Evolutionary conservation across 1,140 invertebrate species (phyloP), one percentile per base, ranked within the genome.

Genomic region (Procambarus virginalis): DNA sequence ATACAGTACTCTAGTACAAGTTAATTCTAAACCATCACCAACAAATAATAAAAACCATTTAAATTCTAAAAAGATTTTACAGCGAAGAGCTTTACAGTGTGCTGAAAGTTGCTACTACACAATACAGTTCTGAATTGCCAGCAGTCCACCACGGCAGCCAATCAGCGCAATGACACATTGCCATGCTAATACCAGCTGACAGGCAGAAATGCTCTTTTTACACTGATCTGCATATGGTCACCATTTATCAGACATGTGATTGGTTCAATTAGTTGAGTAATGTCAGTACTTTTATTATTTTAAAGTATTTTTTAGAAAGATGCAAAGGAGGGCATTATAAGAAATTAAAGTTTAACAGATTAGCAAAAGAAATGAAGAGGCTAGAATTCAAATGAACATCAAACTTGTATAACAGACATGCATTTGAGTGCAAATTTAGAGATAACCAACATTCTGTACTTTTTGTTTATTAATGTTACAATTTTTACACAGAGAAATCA

Each of bases 101-200:
- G 51, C 83, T 77, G n/a, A 77, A 55, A 45, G 51, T 22, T 76
- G 70, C 49, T 77, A 76, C 83, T 77, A 77, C n/a, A 77, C n/a
- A 75, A 76, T 58, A 76, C 48, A 34, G 8, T 76, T 85, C 83
- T 79, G 77, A 87, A 49, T 51, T 55, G 60, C 45, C 75, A 80
- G 77, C 77, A 82, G 4, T 68, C n/a, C 3, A 49, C 46, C 48
- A 70, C 51, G 48, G 34, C 77, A 80, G 85, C 85, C 85, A 70
- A 70, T 58, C 75, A 68, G 77, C 70, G 49, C 45, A 70, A 22
- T 80, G 64, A 87, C 85, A 87, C 51, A 51, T 49, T 51, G 85
- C 78, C 85, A 87, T 87, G 85, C 85, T 80, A 70, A 55, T 70
- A 81, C 51, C 85, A 80, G 78, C 58, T 81, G 58, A 70, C 85